A percentile compares a stretch with the other conserved stretches of the same genome.
phyloP scores from a whole-genome alignment of 2,113 vertebrate genomes.

The Callipepla californica region DNA sequence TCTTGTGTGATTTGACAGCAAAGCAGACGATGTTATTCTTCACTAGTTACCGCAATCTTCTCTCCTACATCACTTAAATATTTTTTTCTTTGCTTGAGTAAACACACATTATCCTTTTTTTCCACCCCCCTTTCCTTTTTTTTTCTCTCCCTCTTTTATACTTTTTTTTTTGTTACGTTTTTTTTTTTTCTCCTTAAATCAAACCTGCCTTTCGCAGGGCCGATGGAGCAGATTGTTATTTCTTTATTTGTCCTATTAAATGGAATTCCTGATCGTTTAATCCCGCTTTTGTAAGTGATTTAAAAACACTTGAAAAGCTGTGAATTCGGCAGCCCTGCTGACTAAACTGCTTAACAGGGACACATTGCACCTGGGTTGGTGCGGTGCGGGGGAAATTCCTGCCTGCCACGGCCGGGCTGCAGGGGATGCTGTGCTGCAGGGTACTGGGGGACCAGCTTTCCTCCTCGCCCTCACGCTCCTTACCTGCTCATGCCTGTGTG shows the following conservation, averaged over 20 bases:
- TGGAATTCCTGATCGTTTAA: conserved; percentile 87
- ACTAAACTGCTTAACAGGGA: conserved; percentile 71
- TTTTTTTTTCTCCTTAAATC: conserved; percentile 70
- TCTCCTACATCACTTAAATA: conserved; percentile 93
- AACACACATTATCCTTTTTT: conserved; percentile 94
- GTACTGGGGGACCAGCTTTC: not conserved
- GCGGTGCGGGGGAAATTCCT: not conserved
- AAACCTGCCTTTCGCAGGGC: conserved; percentile 76
- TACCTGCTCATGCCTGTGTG: not conserved
- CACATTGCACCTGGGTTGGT: not conserved
- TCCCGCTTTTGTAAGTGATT: conserved; percentile 88
- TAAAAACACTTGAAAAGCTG: conserved; percentile 84
- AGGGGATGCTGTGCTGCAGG: not conserved
- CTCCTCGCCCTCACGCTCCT: not conserved
- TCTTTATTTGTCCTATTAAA: conserved; percentile 90
- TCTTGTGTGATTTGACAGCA: conserved; percentile 95
- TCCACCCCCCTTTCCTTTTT: conserved; percentile 76
- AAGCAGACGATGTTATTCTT: conserved; percentile 94
- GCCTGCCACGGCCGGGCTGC: not conserved
- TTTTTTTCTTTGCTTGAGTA: conserved; percentile 97
- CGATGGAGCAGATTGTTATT: conserved; percentile 88
- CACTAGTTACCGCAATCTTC: conserved; percentile 92
- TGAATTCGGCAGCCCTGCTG: conserved; percentile 64
- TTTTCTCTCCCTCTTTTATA: conserved; percentile 71
- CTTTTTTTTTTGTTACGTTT: conserved; percentile 38